phyloP scores from a whole-genome alignment of 2,113 vertebrate species.

The Chionodraco myersi region DNA sequence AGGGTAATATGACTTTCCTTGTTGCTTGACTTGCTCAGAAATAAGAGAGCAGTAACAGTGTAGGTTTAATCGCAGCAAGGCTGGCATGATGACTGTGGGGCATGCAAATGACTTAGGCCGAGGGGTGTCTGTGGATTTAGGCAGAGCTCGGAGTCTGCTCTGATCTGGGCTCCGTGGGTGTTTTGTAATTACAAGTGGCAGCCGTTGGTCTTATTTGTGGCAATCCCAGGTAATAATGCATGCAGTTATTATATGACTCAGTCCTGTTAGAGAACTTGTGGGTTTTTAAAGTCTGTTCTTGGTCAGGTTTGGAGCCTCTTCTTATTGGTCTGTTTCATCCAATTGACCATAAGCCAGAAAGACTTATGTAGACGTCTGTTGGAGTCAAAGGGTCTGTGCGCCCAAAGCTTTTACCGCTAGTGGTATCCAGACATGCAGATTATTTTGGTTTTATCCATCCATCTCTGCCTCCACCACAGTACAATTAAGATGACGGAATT shows the following conservation, averaged over 20 bases:
- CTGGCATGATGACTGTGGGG: constrained; percentile 23
- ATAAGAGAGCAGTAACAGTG: constrained; percentile 17
- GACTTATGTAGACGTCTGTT: constrained; percentile 13
- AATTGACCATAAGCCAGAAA: constrained; percentile 2
- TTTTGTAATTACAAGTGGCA: constrained; percentile 58
- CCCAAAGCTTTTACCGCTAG: not conserved
- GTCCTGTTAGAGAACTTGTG: constrained; percentile 32
- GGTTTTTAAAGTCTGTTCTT: constrained; percentile 37
- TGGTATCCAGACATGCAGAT: not conserved
- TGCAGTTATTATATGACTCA: constrained; percentile 55
- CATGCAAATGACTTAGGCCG: constrained; percentile 25
- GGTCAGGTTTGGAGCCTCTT: constrained; percentile 42
- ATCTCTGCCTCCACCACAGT: constrained; percentile 1
- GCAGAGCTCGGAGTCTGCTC: constrained; percentile 47
- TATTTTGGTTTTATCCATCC: constrained; percentile 21
- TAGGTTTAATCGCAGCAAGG: constrained; percentile 11
- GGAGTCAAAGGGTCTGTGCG: not conserved
- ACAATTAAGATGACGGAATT: not conserved
- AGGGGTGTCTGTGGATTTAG: constrained; percentile 46
- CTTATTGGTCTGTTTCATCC: constrained; percentile 24
- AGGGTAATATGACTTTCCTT: constrained; percentile 45
- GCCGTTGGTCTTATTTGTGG: constrained; percentile 51
- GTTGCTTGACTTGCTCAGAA: constrained; percentile 34
- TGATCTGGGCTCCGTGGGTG: constrained; percentile 67
- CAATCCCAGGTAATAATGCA: constrained; percentile 37